phyloP scores from a whole-genome alignment of 2,888 invertebrate genomes.

The Latrodectus elegans region DNA sequence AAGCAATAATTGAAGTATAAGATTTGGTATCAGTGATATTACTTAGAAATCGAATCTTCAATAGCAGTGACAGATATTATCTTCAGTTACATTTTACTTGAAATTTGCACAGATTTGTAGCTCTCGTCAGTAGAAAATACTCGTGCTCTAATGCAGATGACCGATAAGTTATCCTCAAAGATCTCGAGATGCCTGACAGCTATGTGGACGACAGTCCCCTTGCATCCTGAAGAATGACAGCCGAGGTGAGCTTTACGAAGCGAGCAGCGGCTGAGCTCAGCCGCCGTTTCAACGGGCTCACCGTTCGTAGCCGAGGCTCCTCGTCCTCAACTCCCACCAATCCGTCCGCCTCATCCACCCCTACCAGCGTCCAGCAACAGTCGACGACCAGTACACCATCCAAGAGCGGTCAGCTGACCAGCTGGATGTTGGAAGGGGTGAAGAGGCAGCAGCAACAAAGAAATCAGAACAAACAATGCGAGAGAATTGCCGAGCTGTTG shows the following conservation, averaged over 20 bases:
- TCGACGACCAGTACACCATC: constrained; percentile 8
- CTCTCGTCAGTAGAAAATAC: too few relatives aligned
- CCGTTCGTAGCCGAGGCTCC: constrained; percentile 64
- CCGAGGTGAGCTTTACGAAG: constrained; percentile 72
- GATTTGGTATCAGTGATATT: too few relatives aligned
- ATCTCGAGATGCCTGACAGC: too few relatives aligned
- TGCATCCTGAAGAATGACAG: constrained; percentile 65
- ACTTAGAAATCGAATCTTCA: too few relatives aligned
- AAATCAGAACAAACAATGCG: constrained; percentile 18
- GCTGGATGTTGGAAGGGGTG: constrained; percentile 58
- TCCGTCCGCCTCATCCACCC: constrained; percentile 19
- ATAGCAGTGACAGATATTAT: too few relatives aligned
- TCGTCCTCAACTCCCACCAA: constrained; percentile 3
- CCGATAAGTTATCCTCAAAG: too few relatives aligned
- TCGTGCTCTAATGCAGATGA: too few relatives aligned
- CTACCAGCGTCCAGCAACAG: constrained; percentile 14
- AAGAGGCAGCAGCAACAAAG: constrained; percentile 41
- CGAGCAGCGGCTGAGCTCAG: constrained; percentile 71
- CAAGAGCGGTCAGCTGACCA: constrained; percentile 45
- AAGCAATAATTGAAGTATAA: too few relatives aligned
- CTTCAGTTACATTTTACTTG: too few relatives aligned
- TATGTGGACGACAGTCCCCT: neutral
- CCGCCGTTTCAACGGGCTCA: constrained; percentile 72
- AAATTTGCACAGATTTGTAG: too few relatives aligned
- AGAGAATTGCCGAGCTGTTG: constrained; percentile 35